Evolutionary conservation across 2,113 vertebrate species (phyloP).

Genomic region (Lepus europaeus): DNA sequence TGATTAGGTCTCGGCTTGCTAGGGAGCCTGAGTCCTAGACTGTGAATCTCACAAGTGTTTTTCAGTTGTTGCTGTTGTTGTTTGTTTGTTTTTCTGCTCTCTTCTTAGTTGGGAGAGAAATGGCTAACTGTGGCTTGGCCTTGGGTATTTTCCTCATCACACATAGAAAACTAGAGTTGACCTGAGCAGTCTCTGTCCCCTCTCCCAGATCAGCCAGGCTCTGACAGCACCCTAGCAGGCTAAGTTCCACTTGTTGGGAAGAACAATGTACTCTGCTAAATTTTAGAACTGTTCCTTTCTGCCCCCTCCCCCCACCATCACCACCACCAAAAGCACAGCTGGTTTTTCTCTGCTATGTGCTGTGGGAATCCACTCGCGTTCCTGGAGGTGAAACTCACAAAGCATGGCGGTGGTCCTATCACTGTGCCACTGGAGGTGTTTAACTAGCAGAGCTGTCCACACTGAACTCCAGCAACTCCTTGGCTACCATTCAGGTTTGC

Average conservation of each 20-base stretch:
- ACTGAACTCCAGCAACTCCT: neutral
- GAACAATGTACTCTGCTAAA: neutral
- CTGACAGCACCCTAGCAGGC: neutral
- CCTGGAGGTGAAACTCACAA: neutral
- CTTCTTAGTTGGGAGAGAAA: neutral
- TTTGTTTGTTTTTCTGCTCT: too few relatives aligned
- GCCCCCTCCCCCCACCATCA: neutral
- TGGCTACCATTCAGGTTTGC: neutral
- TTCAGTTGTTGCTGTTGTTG: too few relatives aligned
- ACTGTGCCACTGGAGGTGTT: neutral
- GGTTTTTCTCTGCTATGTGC: neutral
- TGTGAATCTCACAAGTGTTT: neutral
- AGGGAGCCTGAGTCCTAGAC: neutral
- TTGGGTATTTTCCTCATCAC: neutral
- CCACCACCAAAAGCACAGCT: neutral
- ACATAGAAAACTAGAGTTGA: neutral
- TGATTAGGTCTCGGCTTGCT: neutral
- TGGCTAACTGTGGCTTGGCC: neutral
- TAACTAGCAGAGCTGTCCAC: neutral
- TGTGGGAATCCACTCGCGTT: neutral
- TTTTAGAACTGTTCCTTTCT: neutral
- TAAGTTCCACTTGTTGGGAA: neutral
- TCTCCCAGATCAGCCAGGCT: neutral
- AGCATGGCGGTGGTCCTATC: neutral
- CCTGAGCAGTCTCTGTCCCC: neutral